phyloP scores from a whole-genome alignment of 64 coral and sea anemone genomes.

The Pachyseris speciosa region DNA sequence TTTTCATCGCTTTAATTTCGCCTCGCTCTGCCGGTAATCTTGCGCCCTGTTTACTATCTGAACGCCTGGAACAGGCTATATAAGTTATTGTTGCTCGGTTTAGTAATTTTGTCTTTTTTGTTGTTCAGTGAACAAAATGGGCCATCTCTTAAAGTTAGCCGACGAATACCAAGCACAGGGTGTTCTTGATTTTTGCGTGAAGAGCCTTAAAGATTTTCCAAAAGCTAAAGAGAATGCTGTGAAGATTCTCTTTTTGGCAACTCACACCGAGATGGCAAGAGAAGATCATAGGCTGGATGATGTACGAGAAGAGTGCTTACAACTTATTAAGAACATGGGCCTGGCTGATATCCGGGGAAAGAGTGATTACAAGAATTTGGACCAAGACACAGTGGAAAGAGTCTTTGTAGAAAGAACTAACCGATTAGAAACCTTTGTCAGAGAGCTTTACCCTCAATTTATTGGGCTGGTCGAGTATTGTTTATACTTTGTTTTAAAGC shows the following conservation, averaged over 20 bases:
- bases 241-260: neutral
- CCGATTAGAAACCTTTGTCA: neutral
- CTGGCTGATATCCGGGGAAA: neutral
- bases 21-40: too few relatives aligned
- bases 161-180: conserved; percentile 1
- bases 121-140: neutral
- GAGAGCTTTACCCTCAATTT: conserved; percentile 31
- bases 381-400: neutral
- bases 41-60: too few relatives aligned
- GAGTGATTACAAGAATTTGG: neutral
- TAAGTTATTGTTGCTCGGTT: too few relatives aligned
- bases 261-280: neutral
- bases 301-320: neutral
- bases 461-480: neutral
- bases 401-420: neutral
- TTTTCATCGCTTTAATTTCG: too few relatives aligned
- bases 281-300: neutral
- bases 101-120: too few relatives aligned
- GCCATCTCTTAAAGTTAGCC: neutral
- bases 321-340: neutral
- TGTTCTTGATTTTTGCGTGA: neutral
- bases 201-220: neutral
- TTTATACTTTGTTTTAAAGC: neutral
- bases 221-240: neutral
- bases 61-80: too few relatives aligned